phyloP scores from a whole-genome alignment of 2,888 invertebrate species.

The Mythimna ferrago region DNA sequence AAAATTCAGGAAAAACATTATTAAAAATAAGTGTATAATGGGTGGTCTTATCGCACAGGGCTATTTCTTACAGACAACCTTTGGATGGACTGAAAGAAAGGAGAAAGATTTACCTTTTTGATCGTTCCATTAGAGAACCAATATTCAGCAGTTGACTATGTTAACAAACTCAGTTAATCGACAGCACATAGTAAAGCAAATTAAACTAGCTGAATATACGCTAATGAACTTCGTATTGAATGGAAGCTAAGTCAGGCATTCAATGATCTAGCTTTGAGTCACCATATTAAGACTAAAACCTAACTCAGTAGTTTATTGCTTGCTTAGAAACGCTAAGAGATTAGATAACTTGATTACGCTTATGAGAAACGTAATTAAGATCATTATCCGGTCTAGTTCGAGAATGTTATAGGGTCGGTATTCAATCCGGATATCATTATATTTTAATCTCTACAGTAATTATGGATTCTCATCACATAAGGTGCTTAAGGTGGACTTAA shows the following conservation, averaged over 20 bases:
- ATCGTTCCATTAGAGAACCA: neutral
- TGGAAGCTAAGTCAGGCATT: slow-evolving; percentile 26
- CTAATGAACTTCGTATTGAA: slow-evolving; percentile 31
- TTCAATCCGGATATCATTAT: slow-evolving; percentile 11
- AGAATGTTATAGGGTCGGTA: slow-evolving; percentile 17
- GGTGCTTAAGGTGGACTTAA: neutral
- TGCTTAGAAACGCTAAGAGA: slow-evolving; percentile 14
- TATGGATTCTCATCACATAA: neutral
- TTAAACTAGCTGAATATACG: slow-evolving; percentile 32
- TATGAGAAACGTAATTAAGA: slow-evolving; percentile 43
- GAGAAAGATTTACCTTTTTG: neutral
- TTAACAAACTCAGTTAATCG: neutral
- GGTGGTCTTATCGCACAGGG: too few species aligned
- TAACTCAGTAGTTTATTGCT: slow-evolving; percentile 26
- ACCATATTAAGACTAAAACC: slow-evolving; percentile 22
- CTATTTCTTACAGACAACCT: too few species aligned
- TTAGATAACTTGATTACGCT: slow-evolving; percentile 24
- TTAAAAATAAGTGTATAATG: too few species aligned
- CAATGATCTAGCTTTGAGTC: slow-evolving; percentile 18
- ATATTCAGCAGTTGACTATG: neutral
- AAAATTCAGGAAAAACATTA: too few species aligned
- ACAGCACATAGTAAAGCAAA: slow-evolving; percentile 5
- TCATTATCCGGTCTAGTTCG: slow-evolving; percentile 14
- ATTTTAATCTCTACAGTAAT: neutral
- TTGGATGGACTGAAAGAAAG: too few species aligned